A percentile compares a stretch with the other conserved stretches of the same genome.
These are phyloP conservation scores for Galagoides demidoff DNA, from an alignment of 2,797 vertebrate species.

Conservation along the genomic window DNA sequence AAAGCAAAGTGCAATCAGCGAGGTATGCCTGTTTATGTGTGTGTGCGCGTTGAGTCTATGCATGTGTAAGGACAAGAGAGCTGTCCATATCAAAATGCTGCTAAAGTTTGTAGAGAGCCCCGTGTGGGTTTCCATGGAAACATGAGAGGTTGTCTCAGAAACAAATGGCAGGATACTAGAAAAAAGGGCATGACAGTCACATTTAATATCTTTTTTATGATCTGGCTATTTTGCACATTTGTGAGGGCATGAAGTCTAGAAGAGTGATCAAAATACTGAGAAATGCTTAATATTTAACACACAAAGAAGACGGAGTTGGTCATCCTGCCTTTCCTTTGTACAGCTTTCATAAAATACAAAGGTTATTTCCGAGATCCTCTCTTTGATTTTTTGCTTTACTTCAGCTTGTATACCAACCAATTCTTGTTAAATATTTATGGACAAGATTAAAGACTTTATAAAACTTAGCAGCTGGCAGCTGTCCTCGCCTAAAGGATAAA, in stretches of 20 bases:
- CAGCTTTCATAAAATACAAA: conserved; percentile 76
- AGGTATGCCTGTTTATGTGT: background rate
- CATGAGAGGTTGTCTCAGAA: conserved; percentile 53
- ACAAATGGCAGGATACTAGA: conserved; percentile 63
- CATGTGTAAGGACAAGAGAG: background rate
- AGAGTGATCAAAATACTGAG: conserved; percentile 74
- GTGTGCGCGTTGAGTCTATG: background rate
- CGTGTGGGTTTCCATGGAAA: conserved; percentile 71
- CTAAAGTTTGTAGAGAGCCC: conserved; percentile 55
- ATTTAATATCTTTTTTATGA: conserved; percentile 68
- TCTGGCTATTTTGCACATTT: conserved; percentile 45
- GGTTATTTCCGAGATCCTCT: conserved; percentile 81
- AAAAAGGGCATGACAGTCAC: conserved; percentile 53
- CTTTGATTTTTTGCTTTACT: conserved; percentile 88
- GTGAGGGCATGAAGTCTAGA: conserved; percentile 55
- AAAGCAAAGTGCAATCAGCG: background rate
- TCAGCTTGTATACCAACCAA: conserved; percentile 87
- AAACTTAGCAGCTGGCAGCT: conserved; percentile 89
- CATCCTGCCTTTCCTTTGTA: conserved; percentile 78
- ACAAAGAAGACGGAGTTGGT: conserved; percentile 65
- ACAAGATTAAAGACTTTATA: conserved; percentile 90
- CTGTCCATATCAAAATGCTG: conserved; percentile 22
- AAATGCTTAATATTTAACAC: conserved; percentile 80
- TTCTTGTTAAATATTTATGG: conserved; percentile 92
- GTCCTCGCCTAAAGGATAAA: conserved; percentile 88